Conservation (phyloP, 1,140 invertebrate species). For the Scylla paramamosain region DNA sequence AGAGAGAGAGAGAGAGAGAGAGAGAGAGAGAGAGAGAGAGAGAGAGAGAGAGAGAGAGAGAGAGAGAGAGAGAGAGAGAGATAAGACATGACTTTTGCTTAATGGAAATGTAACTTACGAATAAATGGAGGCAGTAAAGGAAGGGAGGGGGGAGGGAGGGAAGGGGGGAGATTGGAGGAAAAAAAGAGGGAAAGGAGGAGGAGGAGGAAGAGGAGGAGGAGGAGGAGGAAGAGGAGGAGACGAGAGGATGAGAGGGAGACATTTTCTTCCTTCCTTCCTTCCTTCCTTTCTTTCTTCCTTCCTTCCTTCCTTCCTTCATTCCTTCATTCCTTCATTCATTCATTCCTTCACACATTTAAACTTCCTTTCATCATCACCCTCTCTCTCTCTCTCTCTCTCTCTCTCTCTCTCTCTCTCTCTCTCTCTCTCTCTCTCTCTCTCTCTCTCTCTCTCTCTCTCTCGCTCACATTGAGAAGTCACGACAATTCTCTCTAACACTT, state of each 20-base stretch:
- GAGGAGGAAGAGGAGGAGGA: no score
- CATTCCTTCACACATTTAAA: neutral
- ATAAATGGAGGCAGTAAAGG: no score
- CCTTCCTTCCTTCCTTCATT: neutral
- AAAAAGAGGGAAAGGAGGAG: no score
- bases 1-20: no score
- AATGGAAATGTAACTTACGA: no score
- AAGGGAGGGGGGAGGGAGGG: no score
- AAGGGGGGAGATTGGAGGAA: no score
- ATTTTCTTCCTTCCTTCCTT: neutral
- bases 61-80: conserved; percentile 25
- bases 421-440: conserved; percentile 47
- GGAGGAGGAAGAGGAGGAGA: no score
- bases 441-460: conserved; percentile 7
- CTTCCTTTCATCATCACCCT: neutral
- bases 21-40: no score
- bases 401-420: conserved; percentile 30
- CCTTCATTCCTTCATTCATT: neutral
- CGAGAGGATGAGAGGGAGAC: no score
- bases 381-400: neutral
- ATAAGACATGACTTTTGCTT: neutral
- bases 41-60: neutral
- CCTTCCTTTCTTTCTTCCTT: neutral
- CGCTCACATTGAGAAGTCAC: conserved; percentile 4
- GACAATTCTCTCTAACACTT: neutral